Evolutionary conservation across 2,888 invertebrate genomes (phyloP).

Genomic region (Tiliacea aurago): DNA sequence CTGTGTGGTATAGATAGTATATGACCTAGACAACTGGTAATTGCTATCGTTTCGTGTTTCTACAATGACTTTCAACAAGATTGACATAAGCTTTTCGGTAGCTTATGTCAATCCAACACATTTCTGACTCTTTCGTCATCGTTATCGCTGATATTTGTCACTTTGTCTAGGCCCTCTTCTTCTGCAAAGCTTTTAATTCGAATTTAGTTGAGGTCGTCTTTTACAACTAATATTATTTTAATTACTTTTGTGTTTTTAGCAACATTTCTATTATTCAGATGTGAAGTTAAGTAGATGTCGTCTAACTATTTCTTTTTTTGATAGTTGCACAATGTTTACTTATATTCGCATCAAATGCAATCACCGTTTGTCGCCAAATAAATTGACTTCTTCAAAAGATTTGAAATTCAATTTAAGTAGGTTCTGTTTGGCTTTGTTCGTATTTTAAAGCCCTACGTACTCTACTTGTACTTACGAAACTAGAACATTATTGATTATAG

Average conservation of each 20-base stretch:
- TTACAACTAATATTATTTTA: neutral
- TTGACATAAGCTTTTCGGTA: neutral
- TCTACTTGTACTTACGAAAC: slow-evolving; percentile 28
- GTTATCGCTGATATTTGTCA: too few species aligned
- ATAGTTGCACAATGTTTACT: slow-evolving; percentile 33
- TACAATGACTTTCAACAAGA: neutral
- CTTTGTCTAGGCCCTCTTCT: too few species aligned
- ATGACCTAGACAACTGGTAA: neutral
- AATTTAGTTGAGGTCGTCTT: neutral
- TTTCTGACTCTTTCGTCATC: too few species aligned
- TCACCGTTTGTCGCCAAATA: neutral
- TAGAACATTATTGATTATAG: too few species aligned
- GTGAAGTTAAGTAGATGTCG: slow-evolving; percentile 58
- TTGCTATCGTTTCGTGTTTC: neutral
- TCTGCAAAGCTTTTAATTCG: neutral
- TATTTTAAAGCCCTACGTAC: slow-evolving; percentile 21
- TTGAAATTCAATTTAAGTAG: slow-evolving; percentile 46
- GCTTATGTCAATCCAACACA: neutral
- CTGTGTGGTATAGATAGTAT: too few species aligned
- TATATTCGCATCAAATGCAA: slow-evolving; percentile 25
- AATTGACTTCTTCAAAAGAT: neutral
- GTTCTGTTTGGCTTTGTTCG: slow-evolving; percentile 41
- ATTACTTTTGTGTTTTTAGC: slow-evolving; percentile 6
- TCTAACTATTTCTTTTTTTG: slow-evolving; percentile 39
- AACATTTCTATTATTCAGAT: slow-evolving; percentile 9